Evolutionary conservation across 2,888 invertebrate species (phyloP), one percentile per base, ranked within the genome.

Genomic region (Calliphora vomitoria): DNA sequence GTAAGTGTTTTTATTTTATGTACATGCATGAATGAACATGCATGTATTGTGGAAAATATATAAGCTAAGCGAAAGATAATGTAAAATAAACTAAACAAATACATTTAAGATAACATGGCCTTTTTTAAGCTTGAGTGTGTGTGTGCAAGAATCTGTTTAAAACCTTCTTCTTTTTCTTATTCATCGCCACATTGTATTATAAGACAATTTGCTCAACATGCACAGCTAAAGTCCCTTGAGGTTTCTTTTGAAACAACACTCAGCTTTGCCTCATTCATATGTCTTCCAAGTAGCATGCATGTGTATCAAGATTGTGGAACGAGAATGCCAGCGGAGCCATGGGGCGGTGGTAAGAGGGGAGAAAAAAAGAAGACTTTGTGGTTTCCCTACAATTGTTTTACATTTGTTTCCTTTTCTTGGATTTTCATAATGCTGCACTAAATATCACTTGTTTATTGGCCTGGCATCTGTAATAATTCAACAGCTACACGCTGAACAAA

Each of bases 391-490:
- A 79, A 82, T 82, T 82, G 74, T 86, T 68, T 68, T 62, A n/a
- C 41, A 68, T 68, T 78, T 72, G 44, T 64, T 58, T 31, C n/a
- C 50, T 62, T 71, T 71, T 44, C 38, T 75, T 64, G 72, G 50
- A 76, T 72, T 76, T 76, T 78, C 62, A 78, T 79, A 82, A 79
- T 62, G 66, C 68, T 64, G 74, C 82, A 82, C 72, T 82, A 83
- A 83, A 83, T 78, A 62, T 68, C 79, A 62, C 69, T 69, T 78
- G 53, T 79, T 82, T 78, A 78, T 68, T 78, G 72, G 82, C 74
- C 62, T 74, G 86, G 60, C 86, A 78, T 82, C 44, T 82, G 82
- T 66, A 86, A 82, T 86, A 82, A 86, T 82, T 86, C 66, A 82
- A 81, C 64, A 82, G 64, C 58, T 68, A 47, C 68, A 78, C 72